Conservation (phyloP, 2,888 invertebrate genomes). For the Euphydryas editha region DNA sequence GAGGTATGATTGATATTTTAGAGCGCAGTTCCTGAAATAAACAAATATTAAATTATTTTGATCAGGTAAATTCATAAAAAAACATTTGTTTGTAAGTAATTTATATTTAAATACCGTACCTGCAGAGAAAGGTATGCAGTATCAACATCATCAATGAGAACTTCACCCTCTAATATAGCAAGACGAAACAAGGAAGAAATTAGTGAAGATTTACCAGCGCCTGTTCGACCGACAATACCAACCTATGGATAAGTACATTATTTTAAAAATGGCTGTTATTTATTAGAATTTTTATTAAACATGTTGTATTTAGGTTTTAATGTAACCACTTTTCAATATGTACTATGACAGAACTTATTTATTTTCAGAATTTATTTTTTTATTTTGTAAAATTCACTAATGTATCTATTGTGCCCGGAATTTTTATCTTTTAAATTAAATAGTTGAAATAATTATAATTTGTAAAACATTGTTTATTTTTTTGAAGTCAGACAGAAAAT, state of each 20-base stretch:
- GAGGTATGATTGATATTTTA: slow-evolving; percentile 89
- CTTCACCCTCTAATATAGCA: slow-evolving; percentile 87
- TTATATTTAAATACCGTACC: slow-evolving; percentile 43
- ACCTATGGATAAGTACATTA: slow-evolving; percentile 77
- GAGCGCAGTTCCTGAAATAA: slow-evolving; percentile 84
- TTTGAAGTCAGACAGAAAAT: no score
- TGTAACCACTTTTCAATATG: not conserved
- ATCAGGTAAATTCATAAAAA: not conserved
- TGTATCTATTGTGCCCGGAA: not conserved
- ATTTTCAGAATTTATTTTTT: no score
- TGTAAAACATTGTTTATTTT: no score
- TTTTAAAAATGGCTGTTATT: not conserved
- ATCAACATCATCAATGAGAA: slow-evolving; percentile 88
- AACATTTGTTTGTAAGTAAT: no score
- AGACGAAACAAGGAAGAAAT: slow-evolving; percentile 91
- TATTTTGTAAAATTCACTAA: slow-evolving; percentile 19
- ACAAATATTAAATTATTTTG: not conserved
- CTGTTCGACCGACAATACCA: slow-evolving; percentile 92
- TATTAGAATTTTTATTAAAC: not conserved
- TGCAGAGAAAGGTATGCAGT: slow-evolving; percentile 68
- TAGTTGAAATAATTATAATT: not conserved
- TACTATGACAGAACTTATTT: no score
- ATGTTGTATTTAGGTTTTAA: not conserved
- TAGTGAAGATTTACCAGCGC: slow-evolving; percentile 92
- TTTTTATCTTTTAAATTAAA: not conserved